Evolutionary conservation across 2,888 invertebrate species (phyloP).

Genomic region (Drosophila sordidula): DNA sequence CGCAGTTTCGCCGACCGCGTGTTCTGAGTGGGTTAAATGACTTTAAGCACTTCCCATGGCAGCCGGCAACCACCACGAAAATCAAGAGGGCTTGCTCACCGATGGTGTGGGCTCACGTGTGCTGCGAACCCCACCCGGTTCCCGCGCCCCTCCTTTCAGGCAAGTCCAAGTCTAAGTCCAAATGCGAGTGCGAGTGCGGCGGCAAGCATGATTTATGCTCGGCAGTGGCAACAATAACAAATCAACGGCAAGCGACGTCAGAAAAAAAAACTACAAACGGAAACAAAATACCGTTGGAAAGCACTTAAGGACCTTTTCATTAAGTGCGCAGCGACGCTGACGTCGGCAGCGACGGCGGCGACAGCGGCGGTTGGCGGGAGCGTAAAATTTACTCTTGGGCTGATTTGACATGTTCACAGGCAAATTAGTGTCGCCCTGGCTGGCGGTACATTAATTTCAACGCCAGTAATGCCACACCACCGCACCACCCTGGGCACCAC

Average conservation of each 20-base stretch:
- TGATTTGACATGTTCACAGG: constrained; percentile 82
- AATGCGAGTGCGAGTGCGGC: constrained; percentile 15
- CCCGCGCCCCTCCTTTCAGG: neutral
- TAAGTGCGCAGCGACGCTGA: constrained; percentile 65
- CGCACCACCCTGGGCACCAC: neutral
- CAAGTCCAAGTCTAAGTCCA: neutral
- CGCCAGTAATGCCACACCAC: constrained; percentile 40
- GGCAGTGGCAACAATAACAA: constrained; percentile 77
- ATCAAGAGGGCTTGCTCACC: constrained; percentile 55
- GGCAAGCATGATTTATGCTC: constrained; percentile 79
- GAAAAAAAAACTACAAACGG: constrained; percentile 76
- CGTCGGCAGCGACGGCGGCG: constrained; percentile 17
- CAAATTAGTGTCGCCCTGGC: constrained; percentile 78
- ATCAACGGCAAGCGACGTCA: constrained; percentile 64
- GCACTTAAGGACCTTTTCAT: constrained; percentile 83
- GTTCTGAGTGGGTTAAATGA: constrained; percentile 81
- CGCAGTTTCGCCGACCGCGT: constrained; percentile 43
- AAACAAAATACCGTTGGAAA: constrained; percentile 84
- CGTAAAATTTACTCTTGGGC: constrained; percentile 77
- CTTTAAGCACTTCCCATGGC: constrained; percentile 81
- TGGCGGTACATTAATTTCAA: constrained; percentile 75
- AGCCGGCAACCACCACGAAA: constrained; percentile 29
- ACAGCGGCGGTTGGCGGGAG: constrained; percentile 32
- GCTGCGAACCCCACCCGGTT: constrained; percentile 18
- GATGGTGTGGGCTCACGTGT: constrained; percentile 68